phyloP scores from a whole-genome alignment of 1,140 invertebrate species.

The Drosophila virilis region DNA sequence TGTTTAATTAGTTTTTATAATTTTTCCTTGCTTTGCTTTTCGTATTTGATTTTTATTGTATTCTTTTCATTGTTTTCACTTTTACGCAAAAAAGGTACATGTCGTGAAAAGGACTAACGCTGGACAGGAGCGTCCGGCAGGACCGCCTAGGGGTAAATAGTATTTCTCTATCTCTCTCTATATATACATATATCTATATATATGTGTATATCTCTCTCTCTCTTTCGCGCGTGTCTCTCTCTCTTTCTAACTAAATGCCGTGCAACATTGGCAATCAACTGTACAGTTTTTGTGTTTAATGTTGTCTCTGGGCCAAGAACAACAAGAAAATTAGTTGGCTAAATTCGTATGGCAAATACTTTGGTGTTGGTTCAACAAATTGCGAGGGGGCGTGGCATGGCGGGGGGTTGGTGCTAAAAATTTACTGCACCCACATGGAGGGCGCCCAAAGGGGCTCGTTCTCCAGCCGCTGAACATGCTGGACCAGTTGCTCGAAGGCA shows the following conservation, averaged over 20 bases:
- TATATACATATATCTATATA: slow-evolving; percentile 8
- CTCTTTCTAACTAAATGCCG: slow-evolving; percentile 48
- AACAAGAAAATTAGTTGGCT: slow-evolving; percentile 37
- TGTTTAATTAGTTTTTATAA: slow-evolving; percentile 42
- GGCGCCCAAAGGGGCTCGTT: slow-evolving; percentile 98
- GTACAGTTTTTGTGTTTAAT: slow-evolving; percentile 26
- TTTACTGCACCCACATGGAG: slow-evolving; percentile 95
- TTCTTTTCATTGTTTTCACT: slow-evolving; percentile 79
- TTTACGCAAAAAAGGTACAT: slow-evolving; percentile 80
- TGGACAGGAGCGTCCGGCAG: slow-evolving; percentile 55
- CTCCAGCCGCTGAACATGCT: slow-evolving; percentile 93
- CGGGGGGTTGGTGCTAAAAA: neutral
- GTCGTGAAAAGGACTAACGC: slow-evolving; percentile 77
- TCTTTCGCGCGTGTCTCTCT: slow-evolving; percentile 17
- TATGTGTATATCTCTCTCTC: slow-evolving; percentile 18
- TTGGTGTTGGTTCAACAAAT: slow-evolving; percentile 70
- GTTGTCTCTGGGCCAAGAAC: slow-evolving; percentile 1
- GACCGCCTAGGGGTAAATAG: slow-evolving; percentile 65
- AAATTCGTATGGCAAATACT: slow-evolving; percentile 81
- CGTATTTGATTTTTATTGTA: slow-evolving; percentile 60
- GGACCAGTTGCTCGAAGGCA: slow-evolving; percentile 94
- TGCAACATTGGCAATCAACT: slow-evolving; percentile 44
- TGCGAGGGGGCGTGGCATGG: slow-evolving; percentile 11
- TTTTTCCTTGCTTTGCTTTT: slow-evolving; percentile 33
- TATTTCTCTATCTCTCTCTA: slow-evolving; percentile 22